phyloP scores from a whole-genome alignment of 1,140 invertebrate genomes.

The Trissolcus basalis region DNA sequence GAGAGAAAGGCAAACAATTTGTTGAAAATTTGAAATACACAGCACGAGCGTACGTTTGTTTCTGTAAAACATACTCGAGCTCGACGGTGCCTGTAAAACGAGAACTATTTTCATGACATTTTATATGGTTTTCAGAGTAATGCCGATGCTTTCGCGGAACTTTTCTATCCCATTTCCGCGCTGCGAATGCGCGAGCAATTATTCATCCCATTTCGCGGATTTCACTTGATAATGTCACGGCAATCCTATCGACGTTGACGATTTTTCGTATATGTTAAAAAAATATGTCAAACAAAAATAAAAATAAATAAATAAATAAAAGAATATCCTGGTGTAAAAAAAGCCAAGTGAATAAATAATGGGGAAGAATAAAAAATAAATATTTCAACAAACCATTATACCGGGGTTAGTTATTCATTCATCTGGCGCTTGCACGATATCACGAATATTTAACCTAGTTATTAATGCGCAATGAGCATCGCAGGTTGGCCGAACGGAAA shows the following conservation, averaged over 20 bases:
- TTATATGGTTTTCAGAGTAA: slow-evolving; percentile 13
- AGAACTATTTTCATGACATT: slow-evolving; percentile 17
- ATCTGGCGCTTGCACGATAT: background rate
- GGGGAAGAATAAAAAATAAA: slow-evolving; percentile 1
- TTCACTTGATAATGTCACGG: slow-evolving; percentile 3
- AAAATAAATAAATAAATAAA: no score
- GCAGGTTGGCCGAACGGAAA: slow-evolving; percentile 14
- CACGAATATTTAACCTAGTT: slow-evolving; percentile 13
- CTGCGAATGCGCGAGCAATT: slow-evolving; percentile 8
- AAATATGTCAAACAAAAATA: background rate
- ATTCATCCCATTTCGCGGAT: slow-evolving; percentile 5
- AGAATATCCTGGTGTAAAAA: background rate
- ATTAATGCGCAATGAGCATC: slow-evolving; percentile 19
- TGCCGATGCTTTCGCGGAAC: slow-evolving; percentile 16
- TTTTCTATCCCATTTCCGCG: slow-evolving; percentile 14
- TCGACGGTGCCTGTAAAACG: slow-evolving; percentile 1
- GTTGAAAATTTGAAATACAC: slow-evolving; percentile 3
- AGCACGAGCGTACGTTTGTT: slow-evolving; percentile 15
- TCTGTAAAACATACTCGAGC: slow-evolving; percentile 6
- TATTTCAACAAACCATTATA: slow-evolving; percentile 5
- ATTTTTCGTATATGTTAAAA: background rate
- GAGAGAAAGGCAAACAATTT: slow-evolving; percentile 23
- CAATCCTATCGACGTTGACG: background rate
- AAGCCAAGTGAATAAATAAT: background rate
- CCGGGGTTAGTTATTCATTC: background rate